These are phyloP conservation scores for Ctenopoma multispine DNA, from an alignment of 2,797 vertebrate genomes.

Conservation along the genomic window DNA sequence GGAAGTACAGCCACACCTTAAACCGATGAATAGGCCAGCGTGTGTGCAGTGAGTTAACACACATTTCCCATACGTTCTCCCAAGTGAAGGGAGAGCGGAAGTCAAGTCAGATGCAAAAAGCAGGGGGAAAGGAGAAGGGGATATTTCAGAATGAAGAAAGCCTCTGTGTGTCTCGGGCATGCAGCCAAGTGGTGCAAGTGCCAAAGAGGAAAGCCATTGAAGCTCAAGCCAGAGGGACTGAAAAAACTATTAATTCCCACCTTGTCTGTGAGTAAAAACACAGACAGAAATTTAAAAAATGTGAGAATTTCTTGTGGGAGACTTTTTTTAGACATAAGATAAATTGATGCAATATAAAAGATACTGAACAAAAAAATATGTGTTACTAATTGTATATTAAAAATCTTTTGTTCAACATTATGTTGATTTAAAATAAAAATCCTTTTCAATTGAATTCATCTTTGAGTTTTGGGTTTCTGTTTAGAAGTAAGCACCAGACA, in stretches of 20 bases:
- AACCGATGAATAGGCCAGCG: conserved; percentile 40
- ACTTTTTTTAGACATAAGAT: background rate
- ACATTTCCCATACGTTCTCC: conserved; percentile 49
- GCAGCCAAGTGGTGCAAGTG: conserved; percentile 62
- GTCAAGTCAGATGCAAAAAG: conserved; percentile 39
- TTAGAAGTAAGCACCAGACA: background rate
- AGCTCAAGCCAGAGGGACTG: conserved; percentile 55
- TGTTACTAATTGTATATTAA: background rate
- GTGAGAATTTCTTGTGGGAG: conserved; percentile 13
- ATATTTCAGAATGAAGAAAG: conserved; percentile 64
- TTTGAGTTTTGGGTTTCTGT: background rate
- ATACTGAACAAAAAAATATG: background rate
- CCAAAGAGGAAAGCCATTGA: conserved; percentile 72
- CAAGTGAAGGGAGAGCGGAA: conserved; percentile 36
- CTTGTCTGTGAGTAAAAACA: conserved; percentile 49
- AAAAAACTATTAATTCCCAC: conserved; percentile 60
- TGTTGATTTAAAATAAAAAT: background rate
- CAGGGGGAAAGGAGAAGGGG: background rate
- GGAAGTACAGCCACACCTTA: conserved; percentile 44
- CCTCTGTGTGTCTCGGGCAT: conserved; percentile 60
- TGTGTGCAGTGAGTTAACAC: conserved; percentile 31
- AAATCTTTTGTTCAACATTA: background rate
- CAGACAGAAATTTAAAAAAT: conserved; percentile 16
- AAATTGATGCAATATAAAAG: background rate
- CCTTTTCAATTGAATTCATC: background rate